Evolutionary conservation across 2,888 invertebrate species (phyloP), one percentile per base, ranked within the genome.

Genomic region (Diarsia dahlii): DNA sequence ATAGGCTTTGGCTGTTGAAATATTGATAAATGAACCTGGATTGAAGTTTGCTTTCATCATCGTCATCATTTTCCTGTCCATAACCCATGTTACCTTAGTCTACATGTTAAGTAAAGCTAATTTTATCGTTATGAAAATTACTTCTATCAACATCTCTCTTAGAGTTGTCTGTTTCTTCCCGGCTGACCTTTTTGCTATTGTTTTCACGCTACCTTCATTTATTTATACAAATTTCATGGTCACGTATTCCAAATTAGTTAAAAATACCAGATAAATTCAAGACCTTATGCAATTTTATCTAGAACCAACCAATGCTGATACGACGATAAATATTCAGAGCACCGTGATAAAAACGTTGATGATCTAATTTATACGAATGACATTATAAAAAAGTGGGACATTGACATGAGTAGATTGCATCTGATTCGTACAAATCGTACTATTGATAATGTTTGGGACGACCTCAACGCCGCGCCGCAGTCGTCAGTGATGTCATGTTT

Each of bases 401-500:
- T 76, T 80, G 84, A 81, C 78, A 84, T 52, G 63, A 48, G 81
- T 60, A 72, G 74, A 80, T 84, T 80, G 48, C 65, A 80, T 78
- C 65, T 64, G 54, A 34, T 62, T 69, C 54, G 73, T 74, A 67
- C 45, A 70, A 39, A 34, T 56, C 10, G 23, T 76, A 76, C 23
- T 46, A 76, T 67, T 79, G 80, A 83, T 84, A 78, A 76, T 70
- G 70, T 75, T 70, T 64, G 56, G 60, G 45, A 71, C 12, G 77
- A 58, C 87, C 76, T 76, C 69, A 76, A 23, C 45, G 48, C 46
- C 23, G 52, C 64, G 18, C n/a, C n/a, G n/a, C 28, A 28, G 34
- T 63, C 46, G 62, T 77, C 66, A 80, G 58, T 86, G 86, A 86
- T 82, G 88, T 87, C 88, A 88, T 88, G 74, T 78, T 88, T 84